A percentile compares a stretch with the other conserved stretches of the same genome.
Evolutionary conservation across 2,888 invertebrate species (phyloP).

Genomic region (Morpho achilles): DNA sequence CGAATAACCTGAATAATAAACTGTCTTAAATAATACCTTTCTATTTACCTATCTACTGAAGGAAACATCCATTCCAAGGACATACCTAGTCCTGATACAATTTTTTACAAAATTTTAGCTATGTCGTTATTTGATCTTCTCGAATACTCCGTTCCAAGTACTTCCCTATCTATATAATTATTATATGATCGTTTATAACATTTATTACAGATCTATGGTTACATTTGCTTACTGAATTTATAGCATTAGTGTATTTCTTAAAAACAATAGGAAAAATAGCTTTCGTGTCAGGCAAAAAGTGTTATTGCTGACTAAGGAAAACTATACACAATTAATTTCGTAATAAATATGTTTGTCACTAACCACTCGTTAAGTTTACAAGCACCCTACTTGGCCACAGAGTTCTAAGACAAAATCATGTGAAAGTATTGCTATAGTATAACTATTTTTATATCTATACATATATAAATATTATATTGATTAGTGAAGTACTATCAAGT

Average conservation of each 20-base stretch:
- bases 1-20: constrained; percentile 46
- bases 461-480: constrained; percentile 17
- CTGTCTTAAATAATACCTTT: constrained; percentile 53
- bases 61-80: constrained; percentile 45
- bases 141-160: constrained; percentile 7
- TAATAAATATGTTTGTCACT: constrained; percentile 17
- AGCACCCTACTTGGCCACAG: constrained; percentile 24
- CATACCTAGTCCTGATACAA: constrained; percentile 26
- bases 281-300: neutral
- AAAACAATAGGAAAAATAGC: constrained; percentile 4
- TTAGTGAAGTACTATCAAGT: constrained; percentile 17
- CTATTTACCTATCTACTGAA: constrained; percentile 68
- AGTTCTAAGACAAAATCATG: constrained; percentile 17
- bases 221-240: constrained; percentile 13
- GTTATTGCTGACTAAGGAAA: neutral
- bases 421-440: neutral
- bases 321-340: neutral
- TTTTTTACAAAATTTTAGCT: constrained; percentile 12
- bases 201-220: constrained; percentile 28
- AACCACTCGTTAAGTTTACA: constrained; percentile 21
- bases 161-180: constrained; percentile 22
- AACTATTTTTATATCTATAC: constrained; percentile 14
- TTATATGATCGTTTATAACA: neutral
- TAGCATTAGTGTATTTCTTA: constrained; percentile 5
- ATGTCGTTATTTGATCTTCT: constrained; percentile 1